Base-by-base conservation (phyloP, 2,797 vertebrate genomes). In the Graptemys geographica region DNA sequence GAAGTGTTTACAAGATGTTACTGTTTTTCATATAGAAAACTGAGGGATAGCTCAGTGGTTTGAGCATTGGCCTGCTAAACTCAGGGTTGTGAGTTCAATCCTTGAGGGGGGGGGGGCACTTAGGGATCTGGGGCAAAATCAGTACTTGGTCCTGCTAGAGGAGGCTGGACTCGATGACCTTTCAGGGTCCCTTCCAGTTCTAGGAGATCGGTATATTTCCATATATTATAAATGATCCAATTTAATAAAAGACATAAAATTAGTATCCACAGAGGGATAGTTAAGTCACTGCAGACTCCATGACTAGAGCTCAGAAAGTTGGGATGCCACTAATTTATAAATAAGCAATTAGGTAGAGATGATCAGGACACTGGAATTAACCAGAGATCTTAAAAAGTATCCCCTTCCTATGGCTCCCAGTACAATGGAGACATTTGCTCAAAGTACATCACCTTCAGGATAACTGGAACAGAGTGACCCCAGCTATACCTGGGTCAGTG, bases 401-500 rank as follows among this genome's bases (percentile, higher is more conserved):
- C 7, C n/a, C 6, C 10, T 56, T 56, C 56, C 56, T 51, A 8
- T 11, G n/a, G 4, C 6, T 19, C 19, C 37, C 6, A 11, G 16
- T 52, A 47, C 44, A 27, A 28, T 47, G 10, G 4, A 2, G 1
- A 74, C 5, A 11, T 41, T 1, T 5, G 33, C 5, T 1, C 5
- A 10, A 15, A 49, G 44, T 31, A 28, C 41, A 78, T 31, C 74
- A 72, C 44, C 8, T 31, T 49, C 47, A 47, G 44, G 74, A 49
- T 31, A 49, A 16, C 6, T 15, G 7, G 27, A 11, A 47, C 41
- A 28, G 27, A n/a, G 55, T 1, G 16, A 3, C 0, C 1, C 1
- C 8, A 19, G 49, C 21, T 5, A 0, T 0, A 11, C 2, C 19
- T 11, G 0, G 1, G 33, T 3, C 51, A 62, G 8, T 2, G 0